Percentiles rank a stretch among this genome's conserved stretches.
Conservation (phyloP, 64 coral and sea anemone genomes). For the Stichodactyla helianthus region DNA sequence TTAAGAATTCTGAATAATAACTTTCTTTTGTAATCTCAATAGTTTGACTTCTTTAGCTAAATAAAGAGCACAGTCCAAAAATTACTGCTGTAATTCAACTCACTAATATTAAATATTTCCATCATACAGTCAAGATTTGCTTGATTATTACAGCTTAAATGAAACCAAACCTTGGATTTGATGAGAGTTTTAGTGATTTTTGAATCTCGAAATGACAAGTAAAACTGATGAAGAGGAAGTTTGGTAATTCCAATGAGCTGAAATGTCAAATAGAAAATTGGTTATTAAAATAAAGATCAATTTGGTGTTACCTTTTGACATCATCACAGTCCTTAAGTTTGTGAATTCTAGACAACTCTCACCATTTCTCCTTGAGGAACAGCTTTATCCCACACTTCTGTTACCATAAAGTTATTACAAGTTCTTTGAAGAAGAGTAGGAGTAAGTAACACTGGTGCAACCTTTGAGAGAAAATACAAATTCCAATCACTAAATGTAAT, state of each 20-base stretch:
- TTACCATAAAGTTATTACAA: slow-evolving; percentile 87
- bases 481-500: neutral
- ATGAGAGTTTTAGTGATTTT: slow-evolving; percentile 83
- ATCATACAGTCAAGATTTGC: no score
- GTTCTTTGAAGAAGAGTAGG: slow-evolving; percentile 71
- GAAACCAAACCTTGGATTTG: slow-evolving; percentile 85
- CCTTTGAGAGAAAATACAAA: slow-evolving; percentile 20
- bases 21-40: no score
- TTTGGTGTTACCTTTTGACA: no score
- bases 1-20: no score
- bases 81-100: no score
- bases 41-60: no score
- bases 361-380: slow-evolving; percentile 63
- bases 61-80: no score
- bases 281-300: no score
- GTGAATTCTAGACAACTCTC: neutral
- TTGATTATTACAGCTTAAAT: neutral
- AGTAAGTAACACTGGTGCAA: slow-evolving; percentile 74
- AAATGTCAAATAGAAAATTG: neutral
- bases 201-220: slow-evolving; percentile 87
- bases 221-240: slow-evolving; percentile 86
- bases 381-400: slow-evolving; percentile 77
- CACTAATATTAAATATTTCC: no score
- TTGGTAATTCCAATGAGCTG: slow-evolving; percentile 93
- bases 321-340: no score